Evolutionary conservation across 53 echinoderm and acorn worm species (phyloP).

Genomic region (Actinopyga echinites): DNA sequence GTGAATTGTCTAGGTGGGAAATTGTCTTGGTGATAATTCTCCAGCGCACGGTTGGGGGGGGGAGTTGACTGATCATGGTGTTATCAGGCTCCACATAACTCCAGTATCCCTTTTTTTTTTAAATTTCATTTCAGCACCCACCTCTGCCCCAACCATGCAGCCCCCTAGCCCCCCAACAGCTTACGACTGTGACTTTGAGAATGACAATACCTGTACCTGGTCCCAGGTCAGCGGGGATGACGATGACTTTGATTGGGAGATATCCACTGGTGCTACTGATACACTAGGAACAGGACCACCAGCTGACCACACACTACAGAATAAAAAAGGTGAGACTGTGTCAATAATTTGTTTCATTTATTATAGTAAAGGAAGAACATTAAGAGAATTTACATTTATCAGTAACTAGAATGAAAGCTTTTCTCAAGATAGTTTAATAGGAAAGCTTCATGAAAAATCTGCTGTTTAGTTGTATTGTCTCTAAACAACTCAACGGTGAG

Average conservation of each 20-base stretch:
- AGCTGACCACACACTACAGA: constrained; percentile 68
- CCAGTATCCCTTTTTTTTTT: too few species aligned
- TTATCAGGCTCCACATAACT: too few species aligned
- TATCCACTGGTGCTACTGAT: constrained; percentile 44
- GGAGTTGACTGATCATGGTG: too few species aligned
- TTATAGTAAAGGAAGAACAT: background rate
- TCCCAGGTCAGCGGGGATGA: constrained; percentile 44
- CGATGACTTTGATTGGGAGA: constrained; percentile 64
- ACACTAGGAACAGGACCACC: constrained; percentile 63
- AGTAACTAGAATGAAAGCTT: background rate
- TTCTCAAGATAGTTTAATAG: too few species aligned
- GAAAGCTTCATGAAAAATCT: too few species aligned
- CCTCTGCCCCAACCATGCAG: constrained; percentile 42
- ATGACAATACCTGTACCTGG: constrained; percentile 59
- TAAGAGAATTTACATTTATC: background rate
- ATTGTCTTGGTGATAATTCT: background rate
- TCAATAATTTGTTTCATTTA: background rate
- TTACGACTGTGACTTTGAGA: constrained; percentile 87
- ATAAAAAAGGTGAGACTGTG: constrained; percentile 54
- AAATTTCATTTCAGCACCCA: constrained; percentile 1
- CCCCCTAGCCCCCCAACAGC: constrained; percentile 61
- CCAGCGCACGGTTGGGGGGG: too few species aligned
- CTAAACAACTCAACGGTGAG: too few species aligned
- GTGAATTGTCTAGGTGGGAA: too few species aligned
- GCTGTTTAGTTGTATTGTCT: too few species aligned